Percentiles rank a stretch among this genome's conserved stretches.
phyloP scores from a whole-genome alignment of 1,140 invertebrate genomes.

The Danaus plexippus region DNA sequence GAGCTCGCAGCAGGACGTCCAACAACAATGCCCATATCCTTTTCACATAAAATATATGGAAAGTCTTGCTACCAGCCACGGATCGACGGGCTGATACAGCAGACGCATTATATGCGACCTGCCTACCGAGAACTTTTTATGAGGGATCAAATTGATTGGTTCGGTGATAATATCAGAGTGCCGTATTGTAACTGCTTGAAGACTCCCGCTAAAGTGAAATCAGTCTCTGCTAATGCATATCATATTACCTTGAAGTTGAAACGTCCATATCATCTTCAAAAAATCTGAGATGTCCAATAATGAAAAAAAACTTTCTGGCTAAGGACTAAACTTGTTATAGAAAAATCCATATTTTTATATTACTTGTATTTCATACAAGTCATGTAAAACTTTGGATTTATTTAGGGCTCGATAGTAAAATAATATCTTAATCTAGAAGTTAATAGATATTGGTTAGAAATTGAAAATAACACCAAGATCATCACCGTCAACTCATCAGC shows the following conservation, averaged over 20 bases:
- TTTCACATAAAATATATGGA: conserved; percentile 71
- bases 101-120: conserved; percentile 52
- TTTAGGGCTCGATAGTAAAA: not conserved
- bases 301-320: too few species aligned
- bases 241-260: conserved; percentile 6
- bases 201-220: conserved; percentile 1
- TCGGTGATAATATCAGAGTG: conserved; percentile 59
- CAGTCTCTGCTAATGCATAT: conserved; percentile 2
- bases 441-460: conserved; percentile 33
- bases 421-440: conserved; percentile 26
- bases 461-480: conserved; percentile 38
- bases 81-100: conserved; percentile 56
- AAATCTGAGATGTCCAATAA: too few species aligned
- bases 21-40: conserved; percentile 66
- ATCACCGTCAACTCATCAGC: conserved; percentile 38
- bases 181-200: conserved; percentile 40
- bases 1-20: conserved; percentile 51
- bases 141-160: conserved; percentile 71
- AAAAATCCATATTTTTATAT: too few species aligned
- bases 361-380: too few species aligned
- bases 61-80: conserved; percentile 58
- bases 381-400: too few species aligned
- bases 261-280: not conserved
- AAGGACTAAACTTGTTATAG: too few species aligned
- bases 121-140: conserved; percentile 64